Evolutionary conservation across 2,113 vertebrate species (phyloP), one percentile per base, ranked within the genome.

Genomic region (Fulica atra): DNA sequence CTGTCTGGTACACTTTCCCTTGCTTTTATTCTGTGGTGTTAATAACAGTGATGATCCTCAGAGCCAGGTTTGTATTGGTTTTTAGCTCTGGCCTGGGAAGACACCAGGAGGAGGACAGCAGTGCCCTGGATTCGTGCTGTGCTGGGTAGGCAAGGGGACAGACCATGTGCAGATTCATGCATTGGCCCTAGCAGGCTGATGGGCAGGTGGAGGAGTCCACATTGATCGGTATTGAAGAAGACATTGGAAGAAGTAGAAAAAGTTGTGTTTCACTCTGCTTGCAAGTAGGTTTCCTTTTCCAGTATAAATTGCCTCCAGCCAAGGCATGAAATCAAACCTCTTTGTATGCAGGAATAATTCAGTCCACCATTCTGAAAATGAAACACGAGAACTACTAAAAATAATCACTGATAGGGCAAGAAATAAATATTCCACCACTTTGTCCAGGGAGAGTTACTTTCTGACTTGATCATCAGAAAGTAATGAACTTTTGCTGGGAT

Each of bases 341-440:
- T 82, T 91, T 85, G 44, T 81, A 64, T 44, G 61, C 54, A 76
- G 69, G 60, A 87, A 65, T 92, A 87, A 72, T 69, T 80, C 86
- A 81, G 83, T 79, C 72, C 51, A 84, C 70, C 14, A 13, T 70
- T 94, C 73, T 94, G 91, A 56, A 91, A 95, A 77, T 1, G 50
- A 91, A 89, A 95, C 59, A 46, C 54, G 84, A 95, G 83, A 92
- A 69, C 53, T 85, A n/a, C 91, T 95, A 89, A 89, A 91, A 91
- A 93, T 87, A 95, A 81, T 65, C 44, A 53, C 61, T 36, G 91
- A 61, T 17, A 48, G 65, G 44, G 63, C 61, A 89, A 82, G 50
- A 92, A 91, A 79, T 76, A 96, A 91, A 83, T 91, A 94, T 87
- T 91, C 77, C 48, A 51, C 42, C 25, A 17, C 65, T 89, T 95